Base-by-base conservation (phyloP, 2,888 invertebrate genomes). In the Apotomis betuletana region DNA sequence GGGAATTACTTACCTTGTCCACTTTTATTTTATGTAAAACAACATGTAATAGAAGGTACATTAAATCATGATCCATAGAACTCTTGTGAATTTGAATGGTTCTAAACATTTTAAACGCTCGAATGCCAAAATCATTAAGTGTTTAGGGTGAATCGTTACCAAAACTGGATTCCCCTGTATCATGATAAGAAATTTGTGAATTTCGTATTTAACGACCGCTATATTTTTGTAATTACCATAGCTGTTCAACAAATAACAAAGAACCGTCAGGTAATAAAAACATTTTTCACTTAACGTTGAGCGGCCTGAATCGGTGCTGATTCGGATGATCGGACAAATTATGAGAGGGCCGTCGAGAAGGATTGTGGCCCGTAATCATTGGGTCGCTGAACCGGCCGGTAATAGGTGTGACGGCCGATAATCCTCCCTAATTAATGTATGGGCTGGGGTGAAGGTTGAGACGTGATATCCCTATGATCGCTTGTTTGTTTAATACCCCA, bases 381-480 rank as follows among this genome's bases (percentile, higher is more conserved):
- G 63, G 72, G 67, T 70, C 70, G 49, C 60, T 61, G 70, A 59
- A 61, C 70, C 60, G 60, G 60, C 67, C 68, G 63, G 72, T 68
- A 68, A 63, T 72, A 72, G 63, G 74, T 72, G 74, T 74, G 73
- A 73, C 73, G 67, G 70, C 67, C 73, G 74, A 68, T 73, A 70
- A 73, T 70, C 70, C 70, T 38, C 49, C 68, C 55, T 75, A 75
- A 75, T 75, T 70, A 75, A 75, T 75, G 73, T 63, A 75, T 70
- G 67, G 74, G 54, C 59, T 60, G 44, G 71, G 60, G 54, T 59
- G 64, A 69, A 74, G 71, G 72, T 68, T 72, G 58, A 68, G 70
- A 63, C 58, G 59, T 68, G 72, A 72, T 63, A 72, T 68, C 72
- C 67, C 62, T 68, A 72, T 68, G 72, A 72, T 72, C 68, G 52